These are phyloP conservation scores for Empis livida DNA, from an alignment of 2,888 invertebrate genomes.

Conservation along the genomic window DNA sequence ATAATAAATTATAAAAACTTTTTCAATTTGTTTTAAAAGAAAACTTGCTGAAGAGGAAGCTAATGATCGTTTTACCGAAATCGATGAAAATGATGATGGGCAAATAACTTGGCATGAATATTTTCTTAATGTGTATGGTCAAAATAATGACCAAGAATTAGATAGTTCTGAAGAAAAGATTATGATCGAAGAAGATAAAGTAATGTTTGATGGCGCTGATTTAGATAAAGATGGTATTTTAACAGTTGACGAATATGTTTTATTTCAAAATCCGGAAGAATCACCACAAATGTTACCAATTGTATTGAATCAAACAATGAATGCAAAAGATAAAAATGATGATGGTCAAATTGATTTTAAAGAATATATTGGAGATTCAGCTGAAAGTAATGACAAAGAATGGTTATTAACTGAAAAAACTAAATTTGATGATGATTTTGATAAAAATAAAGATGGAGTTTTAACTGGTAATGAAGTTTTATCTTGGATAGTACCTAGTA, in stretches of 20 bases:
- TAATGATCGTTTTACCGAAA: conserved; percentile 67
- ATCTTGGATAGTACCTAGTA: conserved; percentile 83
- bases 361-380: conserved; percentile 34
- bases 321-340: conserved; percentile 71
- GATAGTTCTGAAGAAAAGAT: conserved; percentile 40
- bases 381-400: conserved; percentile 55
- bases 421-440: conserved; percentile 76
- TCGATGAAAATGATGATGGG: conserved; percentile 73
- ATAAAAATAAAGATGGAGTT: conserved; percentile 69
- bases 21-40: conserved; percentile 36
- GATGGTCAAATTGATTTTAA: conserved; percentile 78
- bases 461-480: conserved; percentile 68
- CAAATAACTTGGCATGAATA: conserved; percentile 83
- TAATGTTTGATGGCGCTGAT: conserved; percentile 80
- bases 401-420: conserved; percentile 61
- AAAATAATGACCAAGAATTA: conserved; percentile 40
- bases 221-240: conserved; percentile 64
- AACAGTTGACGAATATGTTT: conserved; percentile 63
- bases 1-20: too few species aligned
- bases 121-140: conserved; percentile 74
- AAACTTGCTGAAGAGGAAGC: conserved; percentile 80
- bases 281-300: conserved; percentile 72
- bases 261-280: conserved; percentile 91
- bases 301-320: conserved; percentile 66
- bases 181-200: conserved; percentile 65